Evolutionary conservation across 1,140 invertebrate genomes (phyloP).

Genomic region (Solenopsis fugax): DNA sequence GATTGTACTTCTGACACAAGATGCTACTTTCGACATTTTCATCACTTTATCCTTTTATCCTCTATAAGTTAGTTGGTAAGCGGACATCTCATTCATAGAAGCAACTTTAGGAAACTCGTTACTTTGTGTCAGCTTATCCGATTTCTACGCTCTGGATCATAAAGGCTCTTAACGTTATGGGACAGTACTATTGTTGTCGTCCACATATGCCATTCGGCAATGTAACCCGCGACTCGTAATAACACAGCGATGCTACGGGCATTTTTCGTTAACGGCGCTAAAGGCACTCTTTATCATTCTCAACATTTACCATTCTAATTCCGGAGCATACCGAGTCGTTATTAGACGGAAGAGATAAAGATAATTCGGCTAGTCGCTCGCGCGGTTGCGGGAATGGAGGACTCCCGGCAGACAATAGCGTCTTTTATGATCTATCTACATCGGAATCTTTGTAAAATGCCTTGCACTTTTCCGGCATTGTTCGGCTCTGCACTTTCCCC

Average conservation of each 20-base stretch:
- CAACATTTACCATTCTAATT: constrained; percentile 49
- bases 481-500: background rate
- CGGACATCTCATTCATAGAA: background rate
- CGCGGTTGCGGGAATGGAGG: constrained; percentile 1
- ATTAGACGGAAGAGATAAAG: constrained; percentile 39
- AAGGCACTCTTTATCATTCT: background rate
- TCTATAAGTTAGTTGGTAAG: background rate
- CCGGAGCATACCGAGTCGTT: constrained; percentile 17
- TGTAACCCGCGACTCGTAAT: background rate
- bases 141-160: constrained; percentile 25
- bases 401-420: constrained; percentile 23
- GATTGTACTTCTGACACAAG: background rate
- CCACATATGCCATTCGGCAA: constrained; percentile 11
- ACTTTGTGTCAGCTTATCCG: constrained; percentile 48
- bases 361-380: constrained; percentile 34
- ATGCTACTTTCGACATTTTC: constrained; percentile 3
- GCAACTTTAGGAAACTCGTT: constrained; percentile 37
- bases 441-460: constrained; percentile 41
- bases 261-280: constrained; percentile 29
- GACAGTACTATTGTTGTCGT: constrained; percentile 41
- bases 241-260: background rate
- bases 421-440: constrained; percentile 38
- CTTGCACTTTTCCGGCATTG: constrained; percentile 27
- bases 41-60: background rate
- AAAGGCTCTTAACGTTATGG: constrained; percentile 49